Evolutionary conservation across 2,888 invertebrate genomes (phyloP), one percentile per base, ranked within the genome.

Genomic region (Brassicogethes aeneus): DNA sequence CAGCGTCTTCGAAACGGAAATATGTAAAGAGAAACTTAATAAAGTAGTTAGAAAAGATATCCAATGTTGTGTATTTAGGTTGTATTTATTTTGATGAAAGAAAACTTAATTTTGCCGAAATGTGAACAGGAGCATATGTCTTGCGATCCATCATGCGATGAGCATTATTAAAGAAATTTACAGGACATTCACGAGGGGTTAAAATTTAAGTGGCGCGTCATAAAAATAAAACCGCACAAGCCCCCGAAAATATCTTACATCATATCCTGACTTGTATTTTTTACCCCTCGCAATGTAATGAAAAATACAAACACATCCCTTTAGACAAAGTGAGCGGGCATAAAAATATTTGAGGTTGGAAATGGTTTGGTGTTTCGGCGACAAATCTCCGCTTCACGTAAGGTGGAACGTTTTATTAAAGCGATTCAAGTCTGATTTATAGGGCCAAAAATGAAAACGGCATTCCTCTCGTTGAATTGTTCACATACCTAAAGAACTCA

Each of bases 281-380:
- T 54, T 53, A 50, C 52, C 53, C 48, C 52, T 48, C 46, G 51
- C 45, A n/a, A n/a, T 47, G 49, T 53, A 56, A 56, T 56, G 55
- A 56, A 56, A 56, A 53, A 56, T 56, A 56, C 51, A 54, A n/a
- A 52, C 54, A 52, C 52, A 49, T 53, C 52, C 56, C 53, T 61
- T 61, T 63, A 64, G 66, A 65, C 64, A 65, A 66, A 65, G 63
- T 66, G 61, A 55, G 55, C n/a, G n/a, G 55, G 58, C 58, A 64
- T 64, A 65, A 65, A 65, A 63, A 65, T 65, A 57, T 59, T 64
- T 63, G 64, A 59, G 62, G 60, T 58, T 58, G 63, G 60, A 63
- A 65, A 63, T 60, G 59, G 60, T 51, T 57, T 60, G 57, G 61
- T 57, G 52, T 54, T 56, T 49, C 52, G 46, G 39, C 51, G 54